phyloP scores from a whole-genome alignment of 2,797 vertebrate genomes.

The Notolabrus celidotus region DNA sequence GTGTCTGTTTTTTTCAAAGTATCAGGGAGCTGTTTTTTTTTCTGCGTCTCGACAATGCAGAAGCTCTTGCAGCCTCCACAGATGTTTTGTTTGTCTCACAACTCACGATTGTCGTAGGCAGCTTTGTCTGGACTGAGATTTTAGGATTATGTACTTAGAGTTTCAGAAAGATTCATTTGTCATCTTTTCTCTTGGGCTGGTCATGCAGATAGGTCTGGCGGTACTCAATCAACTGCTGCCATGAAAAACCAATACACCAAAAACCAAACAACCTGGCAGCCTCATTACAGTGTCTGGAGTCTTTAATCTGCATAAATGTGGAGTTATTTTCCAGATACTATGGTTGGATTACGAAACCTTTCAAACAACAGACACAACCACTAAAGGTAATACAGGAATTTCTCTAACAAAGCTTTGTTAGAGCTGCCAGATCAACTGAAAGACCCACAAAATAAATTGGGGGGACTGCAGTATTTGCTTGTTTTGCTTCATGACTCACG shows the following conservation, averaged over 20 bases:
- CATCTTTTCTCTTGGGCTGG: slow-evolving; percentile 30
- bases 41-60: slow-evolving; percentile 8
- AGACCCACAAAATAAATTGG: slow-evolving; percentile 29
- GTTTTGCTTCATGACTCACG: slow-evolving; percentile 52
- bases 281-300: slow-evolving; percentile 20
- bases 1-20: slow-evolving; percentile 18
- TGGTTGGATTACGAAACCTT: slow-evolving; percentile 24
- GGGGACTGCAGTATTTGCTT: slow-evolving; percentile 39
- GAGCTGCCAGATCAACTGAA: slow-evolving; percentile 14
- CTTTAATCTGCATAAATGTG: slow-evolving; percentile 14
- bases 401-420: slow-evolving; percentile 19
- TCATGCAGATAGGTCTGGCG: slow-evolving; percentile 44
- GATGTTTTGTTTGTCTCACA: slow-evolving; percentile 37
- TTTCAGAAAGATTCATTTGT: slow-evolving; percentile 35
- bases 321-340: slow-evolving; percentile 35
- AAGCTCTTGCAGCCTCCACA: slow-evolving; percentile 7
- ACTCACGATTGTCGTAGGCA: slow-evolving; percentile 13
- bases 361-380: slow-evolving; percentile 29
- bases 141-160: slow-evolving; percentile 44
- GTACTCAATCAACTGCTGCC: slow-evolving; percentile 48
- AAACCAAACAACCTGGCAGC: slow-evolving; percentile 44
- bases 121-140: slow-evolving; percentile 31
- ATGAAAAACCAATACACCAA: slow-evolving; percentile 34
- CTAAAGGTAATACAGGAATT: slow-evolving; percentile 27
- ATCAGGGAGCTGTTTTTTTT: not conserved